These are phyloP conservation scores for Mus spretus DNA, from an alignment of 2,797 vertebrate species.

Conservation along the genomic window DNA sequence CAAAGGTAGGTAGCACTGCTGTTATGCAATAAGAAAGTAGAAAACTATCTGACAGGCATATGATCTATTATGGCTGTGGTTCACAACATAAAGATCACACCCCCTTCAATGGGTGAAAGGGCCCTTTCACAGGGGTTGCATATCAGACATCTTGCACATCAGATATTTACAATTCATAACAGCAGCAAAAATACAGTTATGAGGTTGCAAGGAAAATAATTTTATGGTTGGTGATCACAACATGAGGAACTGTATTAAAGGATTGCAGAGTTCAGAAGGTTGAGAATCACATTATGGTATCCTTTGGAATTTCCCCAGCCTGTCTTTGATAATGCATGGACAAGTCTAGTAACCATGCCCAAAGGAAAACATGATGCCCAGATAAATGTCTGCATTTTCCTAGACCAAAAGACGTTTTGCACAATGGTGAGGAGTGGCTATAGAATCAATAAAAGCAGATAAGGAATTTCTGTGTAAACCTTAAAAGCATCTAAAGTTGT, in stretches of 20 bases:
- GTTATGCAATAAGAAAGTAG: not conserved
- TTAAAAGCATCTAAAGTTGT: not conserved
- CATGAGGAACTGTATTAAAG: not conserved
- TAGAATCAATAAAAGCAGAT: not conserved
- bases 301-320: not conserved
- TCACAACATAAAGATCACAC: not conserved
- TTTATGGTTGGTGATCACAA: not conserved
- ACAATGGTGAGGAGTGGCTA: not conserved
- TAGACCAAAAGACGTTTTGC: not conserved
- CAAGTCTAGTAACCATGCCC: not conserved
- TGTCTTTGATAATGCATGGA: not conserved
- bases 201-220: not conserved
- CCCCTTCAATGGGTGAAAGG: not conserved
- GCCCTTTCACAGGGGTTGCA: not conserved
- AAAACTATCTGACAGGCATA: not conserved
- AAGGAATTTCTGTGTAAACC: not conserved
- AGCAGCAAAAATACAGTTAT: not conserved
- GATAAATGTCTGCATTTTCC: not conserved
- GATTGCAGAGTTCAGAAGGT: not conserved
- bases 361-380: not conserved
- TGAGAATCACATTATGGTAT: not conserved
- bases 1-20: not conserved
- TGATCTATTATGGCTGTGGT: not conserved
- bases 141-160: not conserved
- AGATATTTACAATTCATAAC: not conserved